Base-by-base conservation (phyloP, 1,140 invertebrate genomes). In the Cydia pomonella region DNA sequence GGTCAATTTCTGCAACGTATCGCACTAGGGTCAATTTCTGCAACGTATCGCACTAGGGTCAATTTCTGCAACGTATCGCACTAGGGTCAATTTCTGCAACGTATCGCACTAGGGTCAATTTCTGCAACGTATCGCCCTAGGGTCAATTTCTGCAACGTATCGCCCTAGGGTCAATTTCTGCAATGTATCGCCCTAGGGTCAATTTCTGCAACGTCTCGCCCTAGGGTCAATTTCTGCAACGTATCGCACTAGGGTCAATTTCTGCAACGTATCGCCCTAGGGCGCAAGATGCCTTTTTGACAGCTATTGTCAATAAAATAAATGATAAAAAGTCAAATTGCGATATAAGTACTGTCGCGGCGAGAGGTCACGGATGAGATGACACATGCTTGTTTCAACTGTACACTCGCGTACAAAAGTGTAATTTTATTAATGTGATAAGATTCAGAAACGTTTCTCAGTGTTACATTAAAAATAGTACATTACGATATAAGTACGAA, bases 301-400 rank as follows among this genome's bases (percentile, higher is more conserved):
- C 53, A 23, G 18, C 7, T 23, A 59, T 59, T 23, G 21, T 59
- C 10, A 21, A 23, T 10, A n/a, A 59, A n/a, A 23, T 18, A 59
- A 59, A 59, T 59, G 53, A 59, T 59, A 23, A 59, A 59, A 59
- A 21, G 21, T 59, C 53, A 59, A 59, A 23, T 59, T 59, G 53
- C 53, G 21, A 21, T n/a, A 12, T 12, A n/a, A n/a, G n/a, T n/a
- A 9, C 0, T 23, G 53, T 23, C 21, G 21, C 7, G 50, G 50
- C n/a, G 2, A 59, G 21, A 6, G 18, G 53, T 59, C 53, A 59
- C 16, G 44, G 33, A 10, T 27, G 10, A 41, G 13, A 18, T 59
- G 53, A 59, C 53, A 23, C 53, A 12, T 21, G n/a, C 18, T 23
- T 59, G 21, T 59, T 21, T 53, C 18, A 23, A 23, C 53, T 23